Conservation (phyloP, 2,888 invertebrate species). For the Druceiella hillmani region DNA sequence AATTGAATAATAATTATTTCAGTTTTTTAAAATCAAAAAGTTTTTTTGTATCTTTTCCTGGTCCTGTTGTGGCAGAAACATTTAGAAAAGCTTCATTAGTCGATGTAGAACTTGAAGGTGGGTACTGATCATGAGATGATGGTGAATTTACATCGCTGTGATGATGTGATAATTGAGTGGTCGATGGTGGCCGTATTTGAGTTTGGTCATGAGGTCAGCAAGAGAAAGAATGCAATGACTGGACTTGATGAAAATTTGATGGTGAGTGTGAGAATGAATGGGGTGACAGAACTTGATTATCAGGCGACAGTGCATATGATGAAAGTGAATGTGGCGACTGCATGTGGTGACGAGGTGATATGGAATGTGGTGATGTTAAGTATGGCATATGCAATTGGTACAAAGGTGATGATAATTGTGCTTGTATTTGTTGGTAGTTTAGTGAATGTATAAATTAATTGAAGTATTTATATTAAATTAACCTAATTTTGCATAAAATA, state of each 20-base stretch:
- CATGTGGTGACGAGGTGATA: not conserved
- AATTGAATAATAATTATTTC: no score
- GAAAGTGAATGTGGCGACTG: not conserved
- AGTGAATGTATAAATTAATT: not conserved
- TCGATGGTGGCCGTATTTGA: no score
- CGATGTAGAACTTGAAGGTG: no score
- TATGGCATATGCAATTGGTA: not conserved
- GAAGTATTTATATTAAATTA: not conserved
- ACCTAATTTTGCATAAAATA: not conserved
- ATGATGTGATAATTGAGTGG: not conserved
- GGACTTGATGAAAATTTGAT: not conserved
- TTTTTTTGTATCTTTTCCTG: not conserved
- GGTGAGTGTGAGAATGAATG: constrained; percentile 1
- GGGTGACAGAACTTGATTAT: no score
- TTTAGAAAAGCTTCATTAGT: not conserved
- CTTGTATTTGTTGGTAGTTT: not conserved
- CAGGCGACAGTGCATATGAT: no score
- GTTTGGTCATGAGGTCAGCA: not conserved
- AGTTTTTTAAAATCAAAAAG: no score
- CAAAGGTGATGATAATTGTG: not conserved
- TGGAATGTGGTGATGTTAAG: not conserved
- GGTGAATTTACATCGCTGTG: no score
- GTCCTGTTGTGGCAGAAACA: not conserved
- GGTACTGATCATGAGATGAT: no score
- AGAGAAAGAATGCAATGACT: not conserved